These are phyloP conservation scores for Bactericera cockerelli DNA, from an alignment of 1,140 invertebrate species.

Conservation along the genomic window DNA sequence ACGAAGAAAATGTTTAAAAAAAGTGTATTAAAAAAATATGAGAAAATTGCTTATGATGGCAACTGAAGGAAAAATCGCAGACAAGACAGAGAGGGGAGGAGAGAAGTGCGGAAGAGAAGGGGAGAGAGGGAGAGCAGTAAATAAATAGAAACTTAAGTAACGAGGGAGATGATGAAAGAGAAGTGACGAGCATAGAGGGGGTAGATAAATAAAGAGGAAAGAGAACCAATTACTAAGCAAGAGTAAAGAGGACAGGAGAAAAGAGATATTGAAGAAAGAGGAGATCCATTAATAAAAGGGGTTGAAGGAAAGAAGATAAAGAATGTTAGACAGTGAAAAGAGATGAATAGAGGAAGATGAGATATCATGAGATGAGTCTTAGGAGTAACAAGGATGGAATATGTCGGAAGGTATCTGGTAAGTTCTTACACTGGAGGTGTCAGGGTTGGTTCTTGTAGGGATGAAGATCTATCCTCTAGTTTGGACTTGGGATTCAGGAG, in stretches of 20 bases:
- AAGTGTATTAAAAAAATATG: too few relatives aligned
- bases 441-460: too few relatives aligned
- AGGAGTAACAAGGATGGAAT: too few relatives aligned
- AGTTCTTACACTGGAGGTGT: too few relatives aligned
- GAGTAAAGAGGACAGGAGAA: neutral
- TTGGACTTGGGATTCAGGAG: too few relatives aligned
- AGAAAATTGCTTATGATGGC: too few relatives aligned
- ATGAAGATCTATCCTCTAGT: too few relatives aligned
- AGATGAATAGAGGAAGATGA: neutral
- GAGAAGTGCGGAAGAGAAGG: neutral
- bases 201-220: neutral
- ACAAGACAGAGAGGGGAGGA: neutral
- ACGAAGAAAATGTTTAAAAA: too few relatives aligned
- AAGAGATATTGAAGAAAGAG: neutral
- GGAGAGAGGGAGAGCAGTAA: neutral
- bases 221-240: neutral
- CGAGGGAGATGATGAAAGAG: neutral
- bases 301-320: too few relatives aligned
- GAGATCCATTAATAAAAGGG: too few relatives aligned
- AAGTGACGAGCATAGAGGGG: neutral
- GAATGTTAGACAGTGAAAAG: neutral
- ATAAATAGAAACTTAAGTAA: neutral
- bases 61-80: constrained; percentile 1
- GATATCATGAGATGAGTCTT: too few relatives aligned
- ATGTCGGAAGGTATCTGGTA: too few relatives aligned